These are phyloP conservation scores for Eueremaeus valkanovi DNA, from an alignment of 2,888 invertebrate species.

Conservation along the genomic window DNA sequence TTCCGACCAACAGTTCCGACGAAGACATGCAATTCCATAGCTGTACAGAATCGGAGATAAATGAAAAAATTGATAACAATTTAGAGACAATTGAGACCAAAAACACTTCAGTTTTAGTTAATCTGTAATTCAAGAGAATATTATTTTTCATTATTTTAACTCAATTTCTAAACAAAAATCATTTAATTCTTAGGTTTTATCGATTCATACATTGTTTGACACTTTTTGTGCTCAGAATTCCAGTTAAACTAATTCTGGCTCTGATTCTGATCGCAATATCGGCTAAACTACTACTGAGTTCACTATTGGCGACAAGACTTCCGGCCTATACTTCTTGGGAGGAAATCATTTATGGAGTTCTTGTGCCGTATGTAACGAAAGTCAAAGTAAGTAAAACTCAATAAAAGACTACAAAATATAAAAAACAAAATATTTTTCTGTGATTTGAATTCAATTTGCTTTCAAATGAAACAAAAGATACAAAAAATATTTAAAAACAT, in stretches of 20 bases:
- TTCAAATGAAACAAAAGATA: not conserved
- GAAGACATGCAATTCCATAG: not conserved
- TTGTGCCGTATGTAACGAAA: not conserved
- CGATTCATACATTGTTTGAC: not conserved
- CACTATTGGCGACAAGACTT: not conserved
- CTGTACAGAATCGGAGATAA: not conserved
- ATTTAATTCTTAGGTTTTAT: not conserved
- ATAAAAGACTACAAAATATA: too few species aligned
- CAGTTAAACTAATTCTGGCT: not conserved
- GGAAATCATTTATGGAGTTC: not conserved
- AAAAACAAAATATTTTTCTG: not conserved
- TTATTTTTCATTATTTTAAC: not conserved
- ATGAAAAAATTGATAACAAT: not conserved
- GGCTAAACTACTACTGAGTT: not conserved
- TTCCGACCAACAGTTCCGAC: not conserved
- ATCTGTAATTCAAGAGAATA: not conserved
- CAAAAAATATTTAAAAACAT: too few species aligned
- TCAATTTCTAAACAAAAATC: too few species aligned
- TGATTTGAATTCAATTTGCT: not conserved
- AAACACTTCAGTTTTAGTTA: too few species aligned
- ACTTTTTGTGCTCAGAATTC: not conserved
- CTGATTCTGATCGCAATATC: not conserved
- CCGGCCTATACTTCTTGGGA: constrained; percentile 29
- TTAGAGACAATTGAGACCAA: too few species aligned
- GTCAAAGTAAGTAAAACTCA: constrained; percentile 8